Evolutionary conservation across 2,797 vertebrate species (phyloP).

Genomic region (Lindbergichthys nudifrons): DNA sequence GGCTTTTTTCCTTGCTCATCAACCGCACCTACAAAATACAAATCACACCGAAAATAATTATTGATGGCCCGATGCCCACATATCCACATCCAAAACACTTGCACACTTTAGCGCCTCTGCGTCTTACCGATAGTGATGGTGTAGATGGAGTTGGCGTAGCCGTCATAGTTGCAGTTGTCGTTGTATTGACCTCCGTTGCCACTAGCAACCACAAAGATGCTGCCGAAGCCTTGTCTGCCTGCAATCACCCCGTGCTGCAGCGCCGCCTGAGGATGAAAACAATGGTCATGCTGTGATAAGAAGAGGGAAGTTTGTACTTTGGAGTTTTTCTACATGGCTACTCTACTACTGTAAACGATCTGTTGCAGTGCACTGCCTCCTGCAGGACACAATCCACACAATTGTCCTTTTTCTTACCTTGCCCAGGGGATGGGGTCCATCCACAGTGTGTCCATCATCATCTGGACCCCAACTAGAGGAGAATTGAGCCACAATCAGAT

Average conservation of each 20-base stretch:
- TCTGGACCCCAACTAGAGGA: slow-evolving; percentile 95
- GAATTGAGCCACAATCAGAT: slow-evolving; percentile 9
- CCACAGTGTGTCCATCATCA: slow-evolving; percentile 95
- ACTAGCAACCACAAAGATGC: slow-evolving; percentile 97
- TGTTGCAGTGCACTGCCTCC: slow-evolving; percentile 60
- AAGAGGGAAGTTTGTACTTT: background rate
- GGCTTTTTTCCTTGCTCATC: slow-evolving; percentile 94
- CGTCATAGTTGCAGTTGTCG: slow-evolving; percentile 98
- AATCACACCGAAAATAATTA: background rate
- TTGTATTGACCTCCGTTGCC: slow-evolving; percentile 94
- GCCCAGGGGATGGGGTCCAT: slow-evolving; percentile 96
- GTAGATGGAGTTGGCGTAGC: slow-evolving; percentile 99
- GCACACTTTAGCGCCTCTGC: background rate
- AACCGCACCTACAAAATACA: slow-evolving; percentile 88
- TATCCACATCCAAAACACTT: background rate
- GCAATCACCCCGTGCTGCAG: slow-evolving; percentile 96
- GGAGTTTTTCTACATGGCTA: background rate
- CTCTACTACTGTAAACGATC: background rate
- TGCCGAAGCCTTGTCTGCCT: slow-evolving; percentile 94
- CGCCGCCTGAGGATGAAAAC: slow-evolving; percentile 85
- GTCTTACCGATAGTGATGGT: slow-evolving; percentile 94
- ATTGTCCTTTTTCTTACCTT: slow-evolving; percentile 82
- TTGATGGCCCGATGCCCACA: background rate
- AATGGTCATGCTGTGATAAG: background rate
- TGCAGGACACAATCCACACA: slow-evolving; percentile 55